Conservation (phyloP, 2,797 vertebrate species). For the Poecilia velifera region DNA sequence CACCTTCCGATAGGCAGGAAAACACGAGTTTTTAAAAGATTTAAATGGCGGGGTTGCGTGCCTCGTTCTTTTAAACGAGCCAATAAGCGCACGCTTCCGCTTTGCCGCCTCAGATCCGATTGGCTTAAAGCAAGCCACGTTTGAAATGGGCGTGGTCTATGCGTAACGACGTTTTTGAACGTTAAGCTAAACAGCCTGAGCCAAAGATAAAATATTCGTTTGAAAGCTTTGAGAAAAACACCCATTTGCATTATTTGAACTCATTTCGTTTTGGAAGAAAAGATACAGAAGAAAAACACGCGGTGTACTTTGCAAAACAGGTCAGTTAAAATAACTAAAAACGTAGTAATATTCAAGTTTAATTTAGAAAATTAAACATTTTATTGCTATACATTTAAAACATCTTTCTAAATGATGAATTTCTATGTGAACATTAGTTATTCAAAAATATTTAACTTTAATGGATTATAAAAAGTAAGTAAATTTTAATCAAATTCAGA, state of each 20-base stretch:
- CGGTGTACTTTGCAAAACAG: neutral
- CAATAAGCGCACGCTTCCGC: slow-evolving; percentile 61
- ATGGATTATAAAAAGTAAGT: too few species aligned
- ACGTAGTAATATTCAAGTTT: neutral
- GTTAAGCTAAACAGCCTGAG: slow-evolving; percentile 1
- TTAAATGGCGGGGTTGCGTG: slow-evolving; percentile 72
- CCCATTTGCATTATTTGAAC: neutral
- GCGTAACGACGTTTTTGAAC: slow-evolving; percentile 55
- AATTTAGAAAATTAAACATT: too few species aligned
- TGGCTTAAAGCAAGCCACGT: slow-evolving; percentile 46
- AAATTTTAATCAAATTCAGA: too few species aligned
- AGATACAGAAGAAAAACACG: neutral
- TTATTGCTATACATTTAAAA: too few species aligned
- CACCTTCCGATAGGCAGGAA: neutral
- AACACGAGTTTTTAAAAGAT: slow-evolving; percentile 62
- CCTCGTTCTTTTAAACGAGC: slow-evolving; percentile 75
- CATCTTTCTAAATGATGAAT: too few species aligned
- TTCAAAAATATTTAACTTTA: too few species aligned
- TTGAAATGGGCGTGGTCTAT: slow-evolving; percentile 25
- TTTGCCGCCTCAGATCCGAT: slow-evolving; percentile 50
- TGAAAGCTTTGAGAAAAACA: neutral
- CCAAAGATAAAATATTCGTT: neutral
- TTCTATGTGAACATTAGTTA: too few species aligned
- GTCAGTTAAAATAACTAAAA: neutral
- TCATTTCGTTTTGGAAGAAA: neutral